Base-by-base conservation (phyloP, 2,888 invertebrate genomes). In the Scaptomyza tumidula region DNA sequence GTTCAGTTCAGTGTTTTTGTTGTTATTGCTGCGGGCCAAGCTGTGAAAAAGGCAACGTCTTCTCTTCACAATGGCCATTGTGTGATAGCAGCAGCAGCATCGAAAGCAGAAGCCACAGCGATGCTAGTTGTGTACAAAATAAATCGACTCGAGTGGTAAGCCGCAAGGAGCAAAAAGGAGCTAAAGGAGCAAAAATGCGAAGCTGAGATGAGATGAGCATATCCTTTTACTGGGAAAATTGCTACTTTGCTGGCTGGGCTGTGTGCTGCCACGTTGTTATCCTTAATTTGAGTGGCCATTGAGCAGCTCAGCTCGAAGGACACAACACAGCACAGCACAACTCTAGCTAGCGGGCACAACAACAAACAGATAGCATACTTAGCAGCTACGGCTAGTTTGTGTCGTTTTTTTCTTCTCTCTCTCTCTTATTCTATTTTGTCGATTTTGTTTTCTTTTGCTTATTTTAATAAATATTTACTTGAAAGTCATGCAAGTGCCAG, bases 251-350 rank as follows among this genome's bases (percentile, higher is more conserved):
- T 62, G 54, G 46, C 39, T 61, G 64, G 37, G 48, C 41, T 48
- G 37, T 35, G 35, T 58, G 54, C 29, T 59, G 65, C 53, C 71
- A 84, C 75, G 80, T 85, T 89, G 88, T 85, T 89, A 85, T 77
- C 88, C 88, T 73, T 85, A 85, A 85, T 85, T 85, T 85, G 85
- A 86, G 85, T 86, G 85, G 85, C 89, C 88, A 88, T 86, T 80
- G 89, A 86, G 78, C 56, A 56, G 49, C 54, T 19, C 52, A 50
- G 35, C 31, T 31, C 50, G 5, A 3, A 13, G n/a, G 52, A 29
- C 29, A 29, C 29, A 49, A 57, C 57, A 55, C 57, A 54, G 7
- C 29, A 29, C 29, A 49, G 55, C 57, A 55, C 57, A 54, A 16
- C 45, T 39, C 14, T 13, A 19, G 19, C 11, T n/a, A 45, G 63